These are phyloP conservation scores for Cynopterus brachyotis DNA, from an alignment of 2,113 vertebrate genomes.

Conservation along the genomic window DNA sequence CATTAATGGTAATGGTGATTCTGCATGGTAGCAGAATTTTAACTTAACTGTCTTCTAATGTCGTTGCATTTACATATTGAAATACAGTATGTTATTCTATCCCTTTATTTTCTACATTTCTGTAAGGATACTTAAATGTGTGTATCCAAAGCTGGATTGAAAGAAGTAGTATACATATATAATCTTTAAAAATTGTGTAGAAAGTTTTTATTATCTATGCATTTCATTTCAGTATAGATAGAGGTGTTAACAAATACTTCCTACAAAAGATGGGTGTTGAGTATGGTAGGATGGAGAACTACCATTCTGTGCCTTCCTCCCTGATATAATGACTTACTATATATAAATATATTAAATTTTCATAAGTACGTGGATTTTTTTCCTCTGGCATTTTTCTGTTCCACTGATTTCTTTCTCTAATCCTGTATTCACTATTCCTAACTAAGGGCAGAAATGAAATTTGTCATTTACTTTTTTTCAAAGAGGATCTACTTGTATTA, in stretches of 20 bases:
- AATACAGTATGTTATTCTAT: not conserved
- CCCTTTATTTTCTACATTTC: not conserved
- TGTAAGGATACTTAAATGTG: not conserved
- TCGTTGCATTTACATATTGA: not conserved
- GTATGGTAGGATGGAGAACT: not conserved
- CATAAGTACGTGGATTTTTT: not conserved
- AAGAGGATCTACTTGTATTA: not conserved
- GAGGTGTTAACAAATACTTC: not conserved
- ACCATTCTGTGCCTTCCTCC: not conserved
- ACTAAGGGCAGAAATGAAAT: constrained; percentile 14
- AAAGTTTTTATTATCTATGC: not conserved
- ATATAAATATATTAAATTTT: not conserved
- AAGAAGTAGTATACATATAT: not conserved
- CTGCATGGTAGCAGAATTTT: not conserved
- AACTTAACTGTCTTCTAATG: not conserved
- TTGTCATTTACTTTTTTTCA: not conserved
- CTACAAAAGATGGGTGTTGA: not conserved
- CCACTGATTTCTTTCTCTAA: not conserved
- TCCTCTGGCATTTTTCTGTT: not conserved
- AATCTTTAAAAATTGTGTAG: not conserved
- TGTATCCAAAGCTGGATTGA: not conserved
- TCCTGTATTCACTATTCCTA: not conserved
- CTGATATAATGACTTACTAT: not conserved
- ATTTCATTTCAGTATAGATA: not conserved
- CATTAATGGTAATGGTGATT: constrained; percentile 7